Conservation (phyloP, 1,140 invertebrate species). For the Eriocheir sinensis region DNA sequence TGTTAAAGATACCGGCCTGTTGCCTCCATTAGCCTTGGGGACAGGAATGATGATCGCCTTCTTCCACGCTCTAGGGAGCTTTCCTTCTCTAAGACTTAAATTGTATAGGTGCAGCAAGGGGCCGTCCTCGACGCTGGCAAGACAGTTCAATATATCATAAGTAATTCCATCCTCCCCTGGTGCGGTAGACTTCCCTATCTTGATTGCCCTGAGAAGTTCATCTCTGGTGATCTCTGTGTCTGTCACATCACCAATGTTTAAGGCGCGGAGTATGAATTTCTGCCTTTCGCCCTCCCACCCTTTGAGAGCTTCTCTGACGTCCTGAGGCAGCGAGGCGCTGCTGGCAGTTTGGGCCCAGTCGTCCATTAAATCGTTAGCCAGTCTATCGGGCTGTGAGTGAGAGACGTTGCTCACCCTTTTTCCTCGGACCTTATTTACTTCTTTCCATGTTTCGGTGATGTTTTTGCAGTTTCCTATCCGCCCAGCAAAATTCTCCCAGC, state of each 20-base stretch:
- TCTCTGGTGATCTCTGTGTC: neutral
- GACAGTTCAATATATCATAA: neutral
- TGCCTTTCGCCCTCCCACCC: neutral
- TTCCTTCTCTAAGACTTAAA: too few species aligned
- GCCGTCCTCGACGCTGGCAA: too few species aligned
- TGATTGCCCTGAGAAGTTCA: neutral
- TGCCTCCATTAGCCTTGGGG: too few species aligned
- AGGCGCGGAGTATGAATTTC: neutral
- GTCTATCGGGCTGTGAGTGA: neutral
- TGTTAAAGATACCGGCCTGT: constrained; percentile 31
- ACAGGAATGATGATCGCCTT: neutral
- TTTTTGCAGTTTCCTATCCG: neutral
- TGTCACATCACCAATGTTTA: neutral
- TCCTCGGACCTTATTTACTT: neutral
- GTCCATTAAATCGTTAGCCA: too few species aligned
- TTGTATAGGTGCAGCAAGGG: too few species aligned
- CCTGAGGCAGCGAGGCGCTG: too few species aligned
- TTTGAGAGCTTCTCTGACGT: too few species aligned
- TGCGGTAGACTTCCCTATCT: neutral
- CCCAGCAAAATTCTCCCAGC: too few species aligned
- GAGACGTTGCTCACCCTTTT: neutral
- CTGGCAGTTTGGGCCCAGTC: too few species aligned
- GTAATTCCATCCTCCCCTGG: constrained; percentile 19
- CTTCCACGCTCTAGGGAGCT: neutral
- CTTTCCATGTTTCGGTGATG: neutral